Conservation (phyloP, 2,797 vertebrate genomes). For the Microctenopoma lineatum region DNA sequence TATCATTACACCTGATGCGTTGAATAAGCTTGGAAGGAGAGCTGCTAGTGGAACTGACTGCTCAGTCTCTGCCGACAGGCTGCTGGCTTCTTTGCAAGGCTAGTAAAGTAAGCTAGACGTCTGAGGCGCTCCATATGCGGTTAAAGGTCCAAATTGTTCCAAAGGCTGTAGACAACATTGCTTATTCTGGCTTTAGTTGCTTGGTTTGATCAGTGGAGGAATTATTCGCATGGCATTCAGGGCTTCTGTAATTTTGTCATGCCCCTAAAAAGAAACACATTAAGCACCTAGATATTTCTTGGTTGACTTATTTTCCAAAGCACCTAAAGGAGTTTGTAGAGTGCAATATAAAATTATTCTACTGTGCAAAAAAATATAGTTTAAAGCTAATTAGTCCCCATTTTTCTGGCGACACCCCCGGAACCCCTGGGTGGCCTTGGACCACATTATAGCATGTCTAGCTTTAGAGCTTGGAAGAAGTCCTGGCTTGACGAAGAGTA, state of each 20-base stretch:
- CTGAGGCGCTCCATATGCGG: conserved; percentile 77
- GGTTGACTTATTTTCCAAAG: conserved; percentile 5
- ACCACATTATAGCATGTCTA: conserved; percentile 1
- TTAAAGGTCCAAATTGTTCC: conserved; percentile 59
- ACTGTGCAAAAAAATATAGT: conserved; percentile 7
- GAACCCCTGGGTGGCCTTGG: conserved; percentile 25
- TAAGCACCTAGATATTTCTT: conserved; percentile 6
- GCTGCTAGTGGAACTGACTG: conserved; percentile 64
- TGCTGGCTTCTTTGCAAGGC: conserved; percentile 61
- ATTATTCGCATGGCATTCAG: conserved; percentile 55
- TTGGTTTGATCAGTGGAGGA: conserved; percentile 51
- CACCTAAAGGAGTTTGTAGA: not conserved
- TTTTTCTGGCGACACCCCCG: conserved; percentile 8
- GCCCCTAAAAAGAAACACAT: conserved; percentile 15
- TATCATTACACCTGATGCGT: conserved; percentile 79
- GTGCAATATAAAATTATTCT: not conserved
- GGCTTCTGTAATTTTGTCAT: conserved; percentile 40
- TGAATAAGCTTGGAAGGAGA: conserved; percentile 70
- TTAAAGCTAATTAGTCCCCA: conserved; percentile 20
- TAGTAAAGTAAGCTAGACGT: conserved; percentile 75
- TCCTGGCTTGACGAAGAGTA: conserved; percentile 15
- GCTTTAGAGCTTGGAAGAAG: conserved; percentile 21
- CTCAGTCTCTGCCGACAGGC: conserved; percentile 59
- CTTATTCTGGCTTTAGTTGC: conserved; percentile 63
- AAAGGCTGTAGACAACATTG: conserved; percentile 66